Evolutionary conservation across 2,888 invertebrate species (phyloP).

Genomic region (Macrophya annulata): DNA sequence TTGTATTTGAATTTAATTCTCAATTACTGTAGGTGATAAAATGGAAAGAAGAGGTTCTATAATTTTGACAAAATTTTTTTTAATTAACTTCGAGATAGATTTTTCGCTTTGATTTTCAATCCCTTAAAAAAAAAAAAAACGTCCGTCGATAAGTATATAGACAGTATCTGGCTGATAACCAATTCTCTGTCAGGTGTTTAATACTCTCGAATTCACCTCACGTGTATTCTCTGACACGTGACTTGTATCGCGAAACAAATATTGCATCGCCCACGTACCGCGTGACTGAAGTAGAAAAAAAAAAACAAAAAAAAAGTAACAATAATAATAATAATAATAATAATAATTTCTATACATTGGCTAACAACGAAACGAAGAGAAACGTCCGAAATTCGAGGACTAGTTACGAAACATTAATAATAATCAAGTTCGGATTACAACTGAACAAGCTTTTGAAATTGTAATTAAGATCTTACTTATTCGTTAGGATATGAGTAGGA

Average conservation of each 20-base stretch:
- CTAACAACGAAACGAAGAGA: neutral
- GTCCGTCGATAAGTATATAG: neutral
- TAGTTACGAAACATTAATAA: neutral
- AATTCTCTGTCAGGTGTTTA: conserved; percentile 40
- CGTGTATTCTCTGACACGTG: conserved; percentile 33
- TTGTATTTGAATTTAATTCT: neutral
- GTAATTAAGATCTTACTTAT: neutral
- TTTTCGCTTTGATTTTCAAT: neutral
- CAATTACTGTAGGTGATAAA: too few species aligned
- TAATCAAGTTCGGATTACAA: too few species aligned
- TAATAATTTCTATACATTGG: neutral
- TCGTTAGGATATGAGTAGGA: neutral
- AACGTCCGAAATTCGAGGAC: neutral
- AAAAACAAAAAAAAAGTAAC: too few species aligned
- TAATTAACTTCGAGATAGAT: neutral
- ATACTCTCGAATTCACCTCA: conserved; percentile 33
- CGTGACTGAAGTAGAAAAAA: neutral
- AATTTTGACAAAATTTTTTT: too few species aligned
- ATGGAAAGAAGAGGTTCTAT: too few species aligned
- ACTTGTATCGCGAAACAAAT: conserved; percentile 40
- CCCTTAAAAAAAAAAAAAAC: neutral
- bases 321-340: too few species aligned
- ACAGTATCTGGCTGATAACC: conserved; percentile 15
- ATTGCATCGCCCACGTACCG: conserved; percentile 40
- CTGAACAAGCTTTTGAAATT: neutral